Evolutionary conservation across 2,888 invertebrate genomes (phyloP).

Genomic region (Dasysyrphus tricinctus): DNA sequence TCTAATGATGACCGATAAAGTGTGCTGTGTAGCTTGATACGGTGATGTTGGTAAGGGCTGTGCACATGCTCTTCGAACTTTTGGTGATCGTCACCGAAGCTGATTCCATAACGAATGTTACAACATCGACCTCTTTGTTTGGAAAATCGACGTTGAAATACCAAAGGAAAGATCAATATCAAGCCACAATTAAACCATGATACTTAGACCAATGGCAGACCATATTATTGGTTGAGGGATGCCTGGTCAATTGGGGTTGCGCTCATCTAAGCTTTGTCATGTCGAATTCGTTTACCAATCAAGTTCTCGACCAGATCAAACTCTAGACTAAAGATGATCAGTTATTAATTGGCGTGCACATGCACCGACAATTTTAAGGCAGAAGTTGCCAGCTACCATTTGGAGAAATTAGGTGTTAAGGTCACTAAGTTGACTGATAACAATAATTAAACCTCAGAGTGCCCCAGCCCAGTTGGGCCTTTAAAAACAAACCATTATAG

Average conservation of each 20-base stretch:
- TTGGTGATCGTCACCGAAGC: constrained; percentile 99
- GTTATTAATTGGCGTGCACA: constrained; percentile 95
- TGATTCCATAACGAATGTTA: constrained; percentile 99
- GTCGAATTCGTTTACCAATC: no score
- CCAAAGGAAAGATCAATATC: constrained; percentile 93
- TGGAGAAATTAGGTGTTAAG: no score
- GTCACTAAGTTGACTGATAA: no score
- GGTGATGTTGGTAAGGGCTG: constrained; percentile 99
- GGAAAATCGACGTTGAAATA: constrained; percentile 97
- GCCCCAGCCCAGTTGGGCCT: no score
- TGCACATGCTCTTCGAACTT: constrained; percentile 96
- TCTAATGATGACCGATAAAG: constrained; percentile 99
- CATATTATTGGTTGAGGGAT: constrained; percentile 97
- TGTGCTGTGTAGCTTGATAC: constrained; percentile 99
- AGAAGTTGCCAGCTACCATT: no score
- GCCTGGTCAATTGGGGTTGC: no score
- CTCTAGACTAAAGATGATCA: constrained; percentile 95
- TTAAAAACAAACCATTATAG: no score
- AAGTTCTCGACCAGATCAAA: no score
- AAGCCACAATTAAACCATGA: constrained; percentile 99
- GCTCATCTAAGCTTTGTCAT: no score
- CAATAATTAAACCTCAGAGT: no score
- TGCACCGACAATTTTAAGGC: constrained; percentile 96
- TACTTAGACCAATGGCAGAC: constrained; percentile 93
- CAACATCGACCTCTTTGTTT: constrained; percentile 99